Evolutionary conservation across 1,140 invertebrate species (phyloP), one percentile per base, ranked within the genome.

Genomic region (Heterodera schachtii): DNA sequence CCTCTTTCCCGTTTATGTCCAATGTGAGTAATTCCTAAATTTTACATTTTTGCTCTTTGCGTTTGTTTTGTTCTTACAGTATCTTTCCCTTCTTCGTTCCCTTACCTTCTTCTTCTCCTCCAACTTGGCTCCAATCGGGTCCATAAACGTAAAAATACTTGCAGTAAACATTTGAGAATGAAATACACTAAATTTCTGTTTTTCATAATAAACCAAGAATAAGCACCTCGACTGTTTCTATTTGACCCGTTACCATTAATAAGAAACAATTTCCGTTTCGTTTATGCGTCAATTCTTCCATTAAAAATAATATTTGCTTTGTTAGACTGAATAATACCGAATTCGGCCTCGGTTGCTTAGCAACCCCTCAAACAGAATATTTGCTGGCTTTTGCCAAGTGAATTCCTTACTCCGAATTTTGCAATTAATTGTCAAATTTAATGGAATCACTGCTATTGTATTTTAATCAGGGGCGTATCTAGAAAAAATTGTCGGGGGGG

Each of bases 61-160:
- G 4, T 9, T 6, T 49, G 47, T 49, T 49, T 16, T n/a, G n/a
- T 77, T 66, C n/a, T 52, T 8, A 52, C 46, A 46, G 13, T 19
- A 16, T 16, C 19, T 60, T 5, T 16, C 4, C 57, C 57, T 4
- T 60, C 16, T 19, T 16, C 11, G 11, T 93, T 49, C 94, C 93
- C 79, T 94, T 91, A 31, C 94, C 94, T 90, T 94, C 94, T 88
- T 94, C 94, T 70, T 94, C 90, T 13, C 94, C 94, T 93, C 94
- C 81, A 81, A 90, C 92, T 57, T 94, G 91, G 76, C 91, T 91
- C 94, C 94, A 94, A 86, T 94, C 94, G 8, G 91, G 91, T 13
- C 94, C 94, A 90, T 92, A 93, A 43, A 92, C 92, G 90, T 93
- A 94, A 83, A 91, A 92, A 87, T 94, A 94, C 86, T 93, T 94